Base-by-base conservation (phyloP, 2,888 invertebrate genomes). In the Poecilus cupreus region DNA sequence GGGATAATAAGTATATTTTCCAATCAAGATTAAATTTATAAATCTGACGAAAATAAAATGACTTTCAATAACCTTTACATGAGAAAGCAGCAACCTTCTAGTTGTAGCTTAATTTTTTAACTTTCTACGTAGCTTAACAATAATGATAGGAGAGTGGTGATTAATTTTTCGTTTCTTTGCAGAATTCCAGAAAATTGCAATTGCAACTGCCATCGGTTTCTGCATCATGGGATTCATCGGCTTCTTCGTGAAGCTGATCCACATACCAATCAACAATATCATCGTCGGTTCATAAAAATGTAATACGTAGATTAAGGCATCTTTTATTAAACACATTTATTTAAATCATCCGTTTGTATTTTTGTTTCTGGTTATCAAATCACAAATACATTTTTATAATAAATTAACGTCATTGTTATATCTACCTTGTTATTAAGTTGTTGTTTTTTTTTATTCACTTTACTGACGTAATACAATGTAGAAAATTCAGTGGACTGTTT, bases 211-310 rank as follows among this genome's bases (percentile, higher is more conserved):
- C 3, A 98, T 99, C 87, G 99, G 99, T 81, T 99, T 99, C 92
- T 98, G 97, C 90, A 98, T 99, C 89, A 99, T 99, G 99, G 99
- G 99, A 81, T 99, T 99, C 91, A 99, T 99, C 88, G 99, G 99
- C 86, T 99, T 99, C 92, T 99, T 99, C 87, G 99, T 99, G 43
- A 99, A 99, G 91, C 92, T 99, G 86, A 99, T 99, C 90, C 99
- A 99, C 90, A 99, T 99, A 90, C 99, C 99, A 84, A 99, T 99
- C 90, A 97, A 97, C 90, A 97, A 97, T 90, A 97, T 97, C 88
- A 97, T 97, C 89, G 97, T 97, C 88, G 96, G 95, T 89, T 96
- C 96, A 88, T 92, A 93, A 89, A 93, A 89, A 82, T 83, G 43
- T 77, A 80, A 82, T 60, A 60, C 20, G 20, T 75, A 79, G 10